Percentiles rank a stretch among this genome's conserved stretches.
phyloP scores from a whole-genome alignment of 2,797 vertebrate genomes.

The Myotis pilosus region DNA sequence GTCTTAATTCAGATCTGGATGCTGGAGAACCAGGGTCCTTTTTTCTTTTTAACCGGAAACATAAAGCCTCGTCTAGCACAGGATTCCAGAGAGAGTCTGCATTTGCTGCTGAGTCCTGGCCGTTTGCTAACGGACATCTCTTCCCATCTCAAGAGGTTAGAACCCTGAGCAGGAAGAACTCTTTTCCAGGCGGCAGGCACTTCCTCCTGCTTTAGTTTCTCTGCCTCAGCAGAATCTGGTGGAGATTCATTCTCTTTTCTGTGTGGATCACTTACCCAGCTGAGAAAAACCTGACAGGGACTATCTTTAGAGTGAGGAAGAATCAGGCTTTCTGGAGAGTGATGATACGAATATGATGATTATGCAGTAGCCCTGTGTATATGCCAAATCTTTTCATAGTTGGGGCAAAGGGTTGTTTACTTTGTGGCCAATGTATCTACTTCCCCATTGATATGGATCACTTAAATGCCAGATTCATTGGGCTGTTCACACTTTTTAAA shows the following conservation, averaged over 20 bases:
- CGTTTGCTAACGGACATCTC: neutral
- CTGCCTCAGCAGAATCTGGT: constrained; percentile 40
- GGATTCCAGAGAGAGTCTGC: neutral
- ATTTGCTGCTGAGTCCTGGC: neutral
- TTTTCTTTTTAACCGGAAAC: neutral
- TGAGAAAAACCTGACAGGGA: constrained; percentile 6
- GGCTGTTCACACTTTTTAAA: neutral
- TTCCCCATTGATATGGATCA: neutral
- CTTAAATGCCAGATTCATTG: constrained; percentile 2
- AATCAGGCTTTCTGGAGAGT: constrained; percentile 15
- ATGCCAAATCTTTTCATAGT: neutral
- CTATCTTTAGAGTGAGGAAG: constrained; percentile 52
- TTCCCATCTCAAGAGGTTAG: neutral
- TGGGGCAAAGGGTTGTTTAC: constrained; percentile 3
- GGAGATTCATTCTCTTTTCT: neutral
- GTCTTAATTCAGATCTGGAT: constrained; percentile 14
- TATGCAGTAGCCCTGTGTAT: neutral
- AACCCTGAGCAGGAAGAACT: neutral
- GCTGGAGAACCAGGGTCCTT: neutral
- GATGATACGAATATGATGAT: neutral
- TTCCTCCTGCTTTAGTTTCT: neutral
- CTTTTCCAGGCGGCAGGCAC: neutral
- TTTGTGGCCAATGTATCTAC: neutral
- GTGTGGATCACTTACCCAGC: constrained; percentile 26
- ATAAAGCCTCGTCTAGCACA: neutral